Evolutionary conservation across 2,113 vertebrate genomes (phyloP).

Genomic region (Nansenia antarctica): DNA sequence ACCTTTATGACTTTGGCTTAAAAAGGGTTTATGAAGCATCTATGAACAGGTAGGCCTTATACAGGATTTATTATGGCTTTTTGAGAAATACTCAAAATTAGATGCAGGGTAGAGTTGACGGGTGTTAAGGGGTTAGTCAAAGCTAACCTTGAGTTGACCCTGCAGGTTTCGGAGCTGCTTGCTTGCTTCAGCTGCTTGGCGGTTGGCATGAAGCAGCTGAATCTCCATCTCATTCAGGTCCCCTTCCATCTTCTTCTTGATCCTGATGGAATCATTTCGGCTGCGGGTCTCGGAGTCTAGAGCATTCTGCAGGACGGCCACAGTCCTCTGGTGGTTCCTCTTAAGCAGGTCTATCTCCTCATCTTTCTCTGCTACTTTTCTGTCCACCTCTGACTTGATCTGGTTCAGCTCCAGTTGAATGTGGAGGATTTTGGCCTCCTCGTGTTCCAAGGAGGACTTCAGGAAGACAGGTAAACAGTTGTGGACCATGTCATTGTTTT

Average conservation of each 20-base stretch:
- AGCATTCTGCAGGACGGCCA: conserved; percentile 74
- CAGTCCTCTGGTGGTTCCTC: conserved; percentile 74
- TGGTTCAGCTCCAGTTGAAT: conserved; percentile 64
- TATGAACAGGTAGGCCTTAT: too few species aligned
- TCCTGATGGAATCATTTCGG: conserved; percentile 71
- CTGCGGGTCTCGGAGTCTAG: conserved; percentile 77
- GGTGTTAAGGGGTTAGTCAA: background rate
- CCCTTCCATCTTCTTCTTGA: too few species aligned
- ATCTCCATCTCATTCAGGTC: conserved; percentile 80
- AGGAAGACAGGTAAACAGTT: background rate
- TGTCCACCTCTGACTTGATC: conserved; percentile 50
- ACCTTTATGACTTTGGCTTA: too few species aligned
- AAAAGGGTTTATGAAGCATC: too few species aligned
- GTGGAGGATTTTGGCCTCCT: conserved; percentile 62
- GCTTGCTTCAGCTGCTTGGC: conserved; percentile 67
- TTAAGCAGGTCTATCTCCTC: conserved; percentile 69
- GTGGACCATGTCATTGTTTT: background rate
- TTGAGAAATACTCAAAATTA: too few species aligned
- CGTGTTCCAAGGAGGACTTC: conserved; percentile 60
- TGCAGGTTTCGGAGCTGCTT: conserved; percentile 66
- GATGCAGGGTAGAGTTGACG: too few species aligned
- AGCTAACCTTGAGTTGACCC: conserved; percentile 50
- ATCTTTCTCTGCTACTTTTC: conserved; percentile 57
- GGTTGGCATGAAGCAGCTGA: conserved; percentile 71
- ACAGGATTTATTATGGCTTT: too few species aligned